Evolutionary conservation across 2,113 vertebrate genomes (phyloP).

Genomic region (Xenopus borealis): DNA sequence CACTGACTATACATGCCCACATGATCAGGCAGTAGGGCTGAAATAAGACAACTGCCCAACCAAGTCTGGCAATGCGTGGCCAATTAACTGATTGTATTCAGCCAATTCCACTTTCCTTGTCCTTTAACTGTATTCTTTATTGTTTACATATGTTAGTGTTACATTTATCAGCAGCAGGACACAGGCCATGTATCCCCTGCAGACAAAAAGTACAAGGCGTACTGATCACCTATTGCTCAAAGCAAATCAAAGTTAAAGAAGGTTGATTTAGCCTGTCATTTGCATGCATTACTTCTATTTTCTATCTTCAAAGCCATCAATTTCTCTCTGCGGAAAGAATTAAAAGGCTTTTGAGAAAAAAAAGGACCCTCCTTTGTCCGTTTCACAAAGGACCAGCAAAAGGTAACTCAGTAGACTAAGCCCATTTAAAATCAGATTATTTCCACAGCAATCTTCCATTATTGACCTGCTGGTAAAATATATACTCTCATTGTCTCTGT

Average conservation of each 20-base stretch:
- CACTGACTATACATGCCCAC: conserved; percentile 53
- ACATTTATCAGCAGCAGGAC: conserved; percentile 47
- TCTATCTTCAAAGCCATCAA: conserved; percentile 62
- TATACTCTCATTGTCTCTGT: conserved; percentile 78
- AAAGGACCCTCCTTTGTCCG: conserved; percentile 70
- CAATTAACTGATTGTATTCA: no score
- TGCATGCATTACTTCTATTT: conserved; percentile 53
- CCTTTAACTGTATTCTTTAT: conserved; percentile 47
- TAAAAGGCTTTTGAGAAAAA: conserved; percentile 68
- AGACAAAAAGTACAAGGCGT: conserved; percentile 48
- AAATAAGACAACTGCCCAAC: no score
- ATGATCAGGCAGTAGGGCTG: no score
- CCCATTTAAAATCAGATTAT: conserved; percentile 91
- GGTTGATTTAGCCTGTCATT: conserved; percentile 54
- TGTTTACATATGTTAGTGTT: conserved; percentile 39
- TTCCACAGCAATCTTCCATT: conserved; percentile 86
- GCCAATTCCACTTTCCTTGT: conserved; percentile 50
- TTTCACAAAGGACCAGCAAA: conserved; percentile 68
- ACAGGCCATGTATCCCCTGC: conserved; percentile 44
- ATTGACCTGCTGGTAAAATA: conserved; percentile 92
- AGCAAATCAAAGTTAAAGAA: conserved; percentile 54
- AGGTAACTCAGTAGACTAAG: conserved; percentile 70
- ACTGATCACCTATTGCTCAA: conserved; percentile 49
- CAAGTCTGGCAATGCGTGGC: no score
- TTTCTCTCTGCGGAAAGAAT: conserved; percentile 63